Evolutionary conservation across 2,113 vertebrate genomes (phyloP).

Genomic region (Glaucomys volans): DNA sequence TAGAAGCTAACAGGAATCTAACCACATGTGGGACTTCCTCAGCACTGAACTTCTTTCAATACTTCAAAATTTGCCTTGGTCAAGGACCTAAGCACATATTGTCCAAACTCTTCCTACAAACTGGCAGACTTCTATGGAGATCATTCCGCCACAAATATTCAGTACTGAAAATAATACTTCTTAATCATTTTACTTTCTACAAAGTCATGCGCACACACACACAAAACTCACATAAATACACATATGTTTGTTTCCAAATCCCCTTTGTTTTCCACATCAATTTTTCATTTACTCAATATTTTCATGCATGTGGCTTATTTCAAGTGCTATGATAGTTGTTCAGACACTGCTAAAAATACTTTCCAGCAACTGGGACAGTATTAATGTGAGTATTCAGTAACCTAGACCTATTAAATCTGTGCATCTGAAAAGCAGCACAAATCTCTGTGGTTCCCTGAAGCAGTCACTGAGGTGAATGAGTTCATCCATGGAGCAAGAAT

Average conservation of each 20-base stretch:
- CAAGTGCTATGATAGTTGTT: neutral
- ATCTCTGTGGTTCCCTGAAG: neutral
- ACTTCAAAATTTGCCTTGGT: neutral
- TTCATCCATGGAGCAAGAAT: no score
- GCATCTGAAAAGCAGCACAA: neutral
- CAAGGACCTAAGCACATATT: accelerated
- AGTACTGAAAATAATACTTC: neutral
- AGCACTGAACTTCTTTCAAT: neutral
- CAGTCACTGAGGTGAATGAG: neutral
- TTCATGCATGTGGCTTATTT: neutral
- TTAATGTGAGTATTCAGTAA: neutral
- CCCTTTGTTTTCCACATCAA: neutral
- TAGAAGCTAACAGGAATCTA: neutral
- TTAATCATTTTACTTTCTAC: neutral
- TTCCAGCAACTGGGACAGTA: neutral
- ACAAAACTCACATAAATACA: neutral
- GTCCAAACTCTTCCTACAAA: neutral
- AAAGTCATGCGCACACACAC: neutral
- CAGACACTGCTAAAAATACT: neutral
- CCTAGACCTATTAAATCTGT: neutral
- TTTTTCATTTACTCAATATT: neutral
- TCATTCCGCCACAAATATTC: neutral
- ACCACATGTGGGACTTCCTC: neutral
- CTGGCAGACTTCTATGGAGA: accelerated
- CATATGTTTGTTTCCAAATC: neutral